Percentiles rank a stretch among this genome's conserved stretches.
Evolutionary conservation across 2,888 invertebrate species (phyloP).

Genomic region (Andrena praecox): DNA sequence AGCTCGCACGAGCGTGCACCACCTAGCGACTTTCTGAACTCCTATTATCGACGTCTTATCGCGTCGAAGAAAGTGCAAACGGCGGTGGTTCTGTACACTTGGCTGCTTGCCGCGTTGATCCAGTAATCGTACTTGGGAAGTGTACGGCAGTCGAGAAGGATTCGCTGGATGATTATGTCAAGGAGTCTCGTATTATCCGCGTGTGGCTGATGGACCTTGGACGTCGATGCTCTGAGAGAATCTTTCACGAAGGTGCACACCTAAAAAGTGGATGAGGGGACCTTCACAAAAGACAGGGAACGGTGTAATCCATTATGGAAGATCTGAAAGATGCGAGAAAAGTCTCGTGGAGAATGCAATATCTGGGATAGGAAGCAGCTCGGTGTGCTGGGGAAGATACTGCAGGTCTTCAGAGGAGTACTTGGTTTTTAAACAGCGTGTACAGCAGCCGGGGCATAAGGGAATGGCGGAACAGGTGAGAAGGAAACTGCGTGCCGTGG

Average conservation of each 20-base stretch:
- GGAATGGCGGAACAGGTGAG: conserved; percentile 52
- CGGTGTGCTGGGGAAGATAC: conserved; percentile 20
- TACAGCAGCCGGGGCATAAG: conserved; percentile 15
- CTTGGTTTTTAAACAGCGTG: conserved; percentile 18
- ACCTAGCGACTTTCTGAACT: conserved; percentile 24
- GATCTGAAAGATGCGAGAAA: conserved; percentile 4
- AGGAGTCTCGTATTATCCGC: neutral
- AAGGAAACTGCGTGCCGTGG: conserved; percentile 21
- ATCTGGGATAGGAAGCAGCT: conserved; percentile 23
- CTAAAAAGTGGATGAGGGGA: neutral
- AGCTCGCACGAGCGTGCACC: conserved; percentile 59
- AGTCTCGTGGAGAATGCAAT: conserved; percentile 8
- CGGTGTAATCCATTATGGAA: conserved; percentile 22
- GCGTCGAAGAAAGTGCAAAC: neutral
- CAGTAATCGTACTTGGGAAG: neutral
- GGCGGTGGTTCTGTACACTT: neutral
- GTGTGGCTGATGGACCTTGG: neutral
- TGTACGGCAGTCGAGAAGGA: neutral
- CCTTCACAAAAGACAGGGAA: neutral
- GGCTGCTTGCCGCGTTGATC: neutral
- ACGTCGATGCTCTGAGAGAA: neutral
- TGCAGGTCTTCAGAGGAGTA: conserved; percentile 25
- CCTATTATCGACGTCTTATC: too few species aligned
- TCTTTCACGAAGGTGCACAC: neutral
- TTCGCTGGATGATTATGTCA: neutral